These are phyloP conservation scores for Chlorodrepanis virens DNA, from an alignment of 2,113 vertebrate genomes.

Conservation along the genomic window DNA sequence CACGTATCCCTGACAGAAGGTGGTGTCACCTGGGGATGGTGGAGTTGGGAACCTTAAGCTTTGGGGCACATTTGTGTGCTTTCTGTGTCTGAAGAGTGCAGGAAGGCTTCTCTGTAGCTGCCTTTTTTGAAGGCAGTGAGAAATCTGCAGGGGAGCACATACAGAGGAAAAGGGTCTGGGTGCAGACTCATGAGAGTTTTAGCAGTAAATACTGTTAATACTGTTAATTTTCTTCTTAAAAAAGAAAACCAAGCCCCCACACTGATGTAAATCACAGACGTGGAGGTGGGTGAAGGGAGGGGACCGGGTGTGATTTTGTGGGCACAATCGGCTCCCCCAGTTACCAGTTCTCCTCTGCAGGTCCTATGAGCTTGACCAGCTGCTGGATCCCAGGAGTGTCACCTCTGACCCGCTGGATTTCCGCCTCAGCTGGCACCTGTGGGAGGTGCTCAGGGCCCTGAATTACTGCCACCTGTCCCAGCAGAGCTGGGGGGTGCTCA, in stretches of 20 bases:
- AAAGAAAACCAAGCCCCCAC: fast-evolving
- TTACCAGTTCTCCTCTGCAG: constrained; percentile 51
- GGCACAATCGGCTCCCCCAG: fast-evolving
- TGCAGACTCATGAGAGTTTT: background rate
- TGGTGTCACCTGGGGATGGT: background rate
- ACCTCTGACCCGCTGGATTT: constrained; percentile 87
- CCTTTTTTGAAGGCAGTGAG: background rate
- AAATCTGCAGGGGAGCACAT: fast-evolving
- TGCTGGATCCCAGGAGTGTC: constrained; percentile 88
- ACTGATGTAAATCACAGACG: fast-evolving
- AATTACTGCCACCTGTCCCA: constrained; percentile 85
- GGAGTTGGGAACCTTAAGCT: background rate
- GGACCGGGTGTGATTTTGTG: background rate
- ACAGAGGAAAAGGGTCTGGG: background rate
- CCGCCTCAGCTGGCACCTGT: constrained; percentile 94
- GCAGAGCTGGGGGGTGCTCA: constrained; percentile 82
- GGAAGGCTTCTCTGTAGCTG: fast-evolving
- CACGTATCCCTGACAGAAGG: fast-evolving
- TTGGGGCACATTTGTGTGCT: background rate
- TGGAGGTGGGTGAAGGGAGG: background rate
- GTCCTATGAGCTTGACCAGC: constrained; percentile 85
- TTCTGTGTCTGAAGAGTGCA: background rate
- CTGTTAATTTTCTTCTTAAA: background rate
- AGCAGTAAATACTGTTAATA: background rate
- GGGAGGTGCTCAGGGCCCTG: constrained; percentile 88